Evolutionary conservation across 2,113 vertebrate species (phyloP).

Genomic region (Plestiodon gilberti): DNA sequence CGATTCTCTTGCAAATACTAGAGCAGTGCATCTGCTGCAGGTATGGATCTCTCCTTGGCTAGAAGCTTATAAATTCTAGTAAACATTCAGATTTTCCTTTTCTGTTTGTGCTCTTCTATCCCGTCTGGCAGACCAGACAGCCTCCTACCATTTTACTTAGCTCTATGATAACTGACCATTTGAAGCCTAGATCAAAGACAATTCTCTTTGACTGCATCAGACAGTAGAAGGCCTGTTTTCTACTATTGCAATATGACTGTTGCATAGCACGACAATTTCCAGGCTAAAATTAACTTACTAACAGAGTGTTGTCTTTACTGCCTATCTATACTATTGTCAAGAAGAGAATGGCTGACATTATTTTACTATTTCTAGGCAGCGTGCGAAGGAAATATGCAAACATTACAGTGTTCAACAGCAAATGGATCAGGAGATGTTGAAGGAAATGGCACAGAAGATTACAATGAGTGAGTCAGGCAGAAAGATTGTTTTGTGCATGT

Average conservation of each 20-base stretch:
- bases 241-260: not conserved
- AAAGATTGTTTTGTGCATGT: not conserved
- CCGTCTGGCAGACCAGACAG: not conserved
- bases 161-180: not conserved
- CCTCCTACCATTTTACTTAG: not conserved
- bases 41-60: not conserved
- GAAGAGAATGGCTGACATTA: not conserved
- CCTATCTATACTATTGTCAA: not conserved
- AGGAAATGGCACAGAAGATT: constrained; percentile 81
- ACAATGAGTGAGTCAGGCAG: constrained; percentile 80
- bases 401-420: constrained; percentile 66
- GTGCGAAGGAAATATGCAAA: constrained; percentile 92
- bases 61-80: not conserved
- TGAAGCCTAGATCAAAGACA: not conserved
- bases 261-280: not conserved
- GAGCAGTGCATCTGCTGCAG: not conserved
- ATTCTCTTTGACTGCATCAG: not conserved
- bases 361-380: constrained; percentile 82
- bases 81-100: not conserved
- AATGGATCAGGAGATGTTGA: constrained; percentile 70
- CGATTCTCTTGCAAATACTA: not conserved
- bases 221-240: not conserved
- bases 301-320: not conserved
- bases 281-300: not conserved
- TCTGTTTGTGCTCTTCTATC: not conserved